phyloP scores from a whole-genome alignment of 2,797 vertebrate genomes.

The Gambelia wislizenii region DNA sequence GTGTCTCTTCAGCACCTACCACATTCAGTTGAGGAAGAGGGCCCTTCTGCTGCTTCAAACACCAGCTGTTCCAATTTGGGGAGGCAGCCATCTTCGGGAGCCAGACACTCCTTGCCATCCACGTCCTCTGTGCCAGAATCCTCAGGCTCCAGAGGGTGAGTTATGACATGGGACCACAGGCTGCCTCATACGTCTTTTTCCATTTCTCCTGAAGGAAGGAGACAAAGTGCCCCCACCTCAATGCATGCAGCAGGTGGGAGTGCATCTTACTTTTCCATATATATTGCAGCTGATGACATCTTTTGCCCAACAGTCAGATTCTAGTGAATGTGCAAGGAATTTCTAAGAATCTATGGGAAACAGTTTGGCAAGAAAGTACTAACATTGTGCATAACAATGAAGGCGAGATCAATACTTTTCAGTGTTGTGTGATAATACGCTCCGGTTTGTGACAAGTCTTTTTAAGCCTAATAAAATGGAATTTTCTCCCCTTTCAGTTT shows the following conservation, averaged over 20 bases:
- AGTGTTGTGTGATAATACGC: conserved; percentile 5
- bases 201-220: background rate
- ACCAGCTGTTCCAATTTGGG: background rate
- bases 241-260: background rate
- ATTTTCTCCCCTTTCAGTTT: conserved; percentile 50
- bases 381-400: conserved; percentile 12
- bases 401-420: conserved; percentile 44
- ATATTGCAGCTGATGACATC: conserved; percentile 22
- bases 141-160: background rate
- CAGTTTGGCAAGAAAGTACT: background rate
- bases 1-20: too few relatives aligned
- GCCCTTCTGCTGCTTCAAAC: background rate
- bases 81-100: background rate
- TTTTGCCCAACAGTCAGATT: conserved; percentile 27
- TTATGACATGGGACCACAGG: background rate
- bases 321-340: conserved; percentile 17
- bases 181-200: background rate
- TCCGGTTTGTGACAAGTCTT: conserved; percentile 59
- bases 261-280: conserved; percentile 6
- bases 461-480: conserved; percentile 35
- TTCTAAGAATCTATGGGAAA: conserved; percentile 37
- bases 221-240: background rate
- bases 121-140: background rate
- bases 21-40: too few relatives aligned
- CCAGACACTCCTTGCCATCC: too few relatives aligned